Base-by-base conservation (phyloP, 2,797 vertebrate species). In the Percopsis omiscomaycus region DNA sequence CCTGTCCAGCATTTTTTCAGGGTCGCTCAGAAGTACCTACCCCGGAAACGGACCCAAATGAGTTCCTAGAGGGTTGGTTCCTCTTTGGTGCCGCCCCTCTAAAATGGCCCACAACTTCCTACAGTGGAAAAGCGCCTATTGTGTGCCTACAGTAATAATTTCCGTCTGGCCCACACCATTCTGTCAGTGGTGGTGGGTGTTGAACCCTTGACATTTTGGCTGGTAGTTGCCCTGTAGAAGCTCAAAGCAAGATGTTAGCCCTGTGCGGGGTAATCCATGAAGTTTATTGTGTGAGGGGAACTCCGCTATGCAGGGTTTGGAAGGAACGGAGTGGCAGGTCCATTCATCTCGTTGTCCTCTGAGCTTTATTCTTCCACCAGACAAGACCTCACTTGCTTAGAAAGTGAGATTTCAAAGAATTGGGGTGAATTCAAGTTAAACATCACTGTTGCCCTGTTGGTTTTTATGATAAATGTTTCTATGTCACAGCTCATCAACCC, bases 321-420 rank as follows among this genome's bases (percentile, higher is more conserved):
- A 11, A 27, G 22, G 48, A 44, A 14, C 45, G 14, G 46, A 29
- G 32, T 53, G 22, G 28, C 11, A 37, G 54, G 15, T 55, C 51
- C 47, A 30, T 32, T 61, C 59, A 16, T 37, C 5, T 46, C 37
- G 8, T 57, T 13, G 64, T 59, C 48, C 47, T 58, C 30, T 15
- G 30, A 12, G 60, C 44, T 52, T 44, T 13, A 50, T 16, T 12
- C 55, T 44, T 54, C 45, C 45, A 50, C 42, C 28, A 66, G 55
- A 51, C 64, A 66, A 59, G 64, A 66, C 64, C 55, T 66, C 32
- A 52, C 64, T 58, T 51, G 64, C 22, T 58, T 14, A 28, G 30
- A 12, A 47, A 49, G 30, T 37, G n/a, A 42, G 29, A 65, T 65
- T 48, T 50, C 22, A 65, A 49, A 55, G 28, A 37, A 50, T 8